Evolutionary conservation across 1,140 invertebrate genomes (phyloP), one percentile per base, ranked within the genome.

Genomic region (Dendrolimus kikuchii): DNA sequence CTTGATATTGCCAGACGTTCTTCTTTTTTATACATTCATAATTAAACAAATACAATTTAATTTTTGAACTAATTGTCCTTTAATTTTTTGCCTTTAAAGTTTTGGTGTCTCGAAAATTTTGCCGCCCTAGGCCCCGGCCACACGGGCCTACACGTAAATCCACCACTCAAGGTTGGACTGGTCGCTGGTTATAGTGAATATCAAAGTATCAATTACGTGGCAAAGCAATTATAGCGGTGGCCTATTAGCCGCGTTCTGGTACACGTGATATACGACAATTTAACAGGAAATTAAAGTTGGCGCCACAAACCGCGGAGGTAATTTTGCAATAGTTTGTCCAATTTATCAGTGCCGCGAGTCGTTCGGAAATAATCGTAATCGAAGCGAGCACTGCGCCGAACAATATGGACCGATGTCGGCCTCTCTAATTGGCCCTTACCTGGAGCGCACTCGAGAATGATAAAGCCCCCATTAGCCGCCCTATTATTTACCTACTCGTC

Each of bases 401-500:
- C 82, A 86, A 86, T 86, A 83, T 81, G 78, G 82, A 71, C 81
- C 82, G 82, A 83, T 81, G 81, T 74, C 81, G 81, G 79, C 70
- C 76, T 78, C 77, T 76, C 81, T 86, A 86, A 86, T 86, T 86
- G 83, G 83, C 83, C 81, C 83, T 86, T 84, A 84, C 83, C 83
- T 84, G 81, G 71, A 84, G 83, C 81, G 77, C 78, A 84, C 83
- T 86, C 77, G 74, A 86, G 79, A 86, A 86, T 86, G 83, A 86
- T 84, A 84, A 86, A 83, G 83, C 80, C 80, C 76, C 81, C 80
- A 86, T 86, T 86, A 86, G 83, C 79, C 78, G 78, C 78, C 83
- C 81, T 86, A 86, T 84, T 86, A 86, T 86, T 86, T 86, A 86
- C 83, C 81, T 86, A 86, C 83, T 86, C 83, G 78, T 84, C 81